Evolutionary conservation across 2,888 invertebrate species (phyloP).

Genomic region (Ferdinandea cuprea): DNA sequence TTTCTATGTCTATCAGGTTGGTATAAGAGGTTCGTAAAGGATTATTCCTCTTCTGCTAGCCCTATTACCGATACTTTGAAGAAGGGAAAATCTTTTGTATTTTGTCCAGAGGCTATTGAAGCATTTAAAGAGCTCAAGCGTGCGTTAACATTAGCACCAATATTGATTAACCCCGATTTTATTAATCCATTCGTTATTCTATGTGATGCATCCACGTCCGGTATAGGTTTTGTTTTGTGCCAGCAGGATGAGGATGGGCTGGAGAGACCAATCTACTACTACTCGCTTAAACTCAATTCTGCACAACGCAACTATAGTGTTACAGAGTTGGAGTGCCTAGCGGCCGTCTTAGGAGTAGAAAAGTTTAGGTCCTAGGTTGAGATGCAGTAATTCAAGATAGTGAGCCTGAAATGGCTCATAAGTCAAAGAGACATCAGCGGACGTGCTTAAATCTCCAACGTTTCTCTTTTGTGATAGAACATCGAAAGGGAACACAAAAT

Average conservation of each 20-base stretch:
- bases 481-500: too few species aligned
- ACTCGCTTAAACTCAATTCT: conserved; percentile 6
- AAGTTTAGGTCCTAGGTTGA: conserved; percentile 33
- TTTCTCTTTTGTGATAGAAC: too few species aligned
- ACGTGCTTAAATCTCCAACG: conserved; percentile 10
- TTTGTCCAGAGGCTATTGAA: neutral
- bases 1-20: conserved; percentile 31
- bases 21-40: conserved; percentile 12
- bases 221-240: too few species aligned
- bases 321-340: too few species aligned
- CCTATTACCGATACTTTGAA: conserved; percentile 1
- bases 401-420: conserved; percentile 30
- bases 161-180: neutral
- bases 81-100: conserved; percentile 7
- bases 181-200: neutral
- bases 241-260: too few species aligned
- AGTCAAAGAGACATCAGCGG: conserved; percentile 34
- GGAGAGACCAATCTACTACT: conserved; percentile 17
- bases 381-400: conserved; percentile 5
- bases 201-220: too few species aligned
- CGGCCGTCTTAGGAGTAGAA: too few species aligned
- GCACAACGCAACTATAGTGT: too few species aligned
- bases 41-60: neutral
- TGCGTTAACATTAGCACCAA: neutral
- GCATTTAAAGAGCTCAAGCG: too few species aligned